Percentiles rank a stretch among this genome's conserved stretches.
Conservation (phyloP, 2,797 vertebrate genomes). For the Fratercula arctica region DNA sequence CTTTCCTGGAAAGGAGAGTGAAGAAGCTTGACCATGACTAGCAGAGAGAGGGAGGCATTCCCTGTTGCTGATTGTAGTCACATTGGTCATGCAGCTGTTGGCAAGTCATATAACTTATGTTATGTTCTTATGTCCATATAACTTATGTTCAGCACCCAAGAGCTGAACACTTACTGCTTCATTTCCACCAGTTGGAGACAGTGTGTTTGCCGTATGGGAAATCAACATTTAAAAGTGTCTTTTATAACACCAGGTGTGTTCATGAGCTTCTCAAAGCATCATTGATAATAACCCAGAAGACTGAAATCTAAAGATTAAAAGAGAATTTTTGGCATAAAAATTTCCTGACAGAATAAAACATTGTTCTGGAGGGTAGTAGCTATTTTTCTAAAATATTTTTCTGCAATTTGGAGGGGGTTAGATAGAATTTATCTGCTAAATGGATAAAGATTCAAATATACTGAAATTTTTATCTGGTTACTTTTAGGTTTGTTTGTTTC, state of each 20-base stretch:
- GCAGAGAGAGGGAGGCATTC: neutral
- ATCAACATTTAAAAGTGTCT: neutral
- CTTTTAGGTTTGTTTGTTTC: conserved; percentile 31
- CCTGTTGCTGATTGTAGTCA: neutral
- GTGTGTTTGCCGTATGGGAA: neutral
- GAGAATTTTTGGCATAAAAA: neutral
- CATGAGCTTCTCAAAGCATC: neutral
- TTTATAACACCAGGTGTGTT: neutral
- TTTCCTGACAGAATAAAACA: neutral
- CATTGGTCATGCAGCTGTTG: neutral
- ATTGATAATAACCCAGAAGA: neutral
- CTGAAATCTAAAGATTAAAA: neutral
- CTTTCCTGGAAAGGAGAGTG: neutral
- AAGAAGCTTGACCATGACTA: neutral
- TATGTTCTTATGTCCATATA: too few relatives aligned
- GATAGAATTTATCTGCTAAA: neutral
- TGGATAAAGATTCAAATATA: conserved; percentile 14
- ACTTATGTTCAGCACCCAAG: neutral
- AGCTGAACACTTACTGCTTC: neutral
- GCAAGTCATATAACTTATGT: neutral
- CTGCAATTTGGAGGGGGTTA: neutral
- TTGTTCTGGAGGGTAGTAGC: neutral
- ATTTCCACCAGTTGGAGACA: neutral
- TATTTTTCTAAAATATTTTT: neutral
- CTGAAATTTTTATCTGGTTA: conserved; percentile 36